These are phyloP conservation scores for Siniperca obscura DNA, from an alignment of 2,797 vertebrate genomes.

Conservation along the genomic window DNA sequence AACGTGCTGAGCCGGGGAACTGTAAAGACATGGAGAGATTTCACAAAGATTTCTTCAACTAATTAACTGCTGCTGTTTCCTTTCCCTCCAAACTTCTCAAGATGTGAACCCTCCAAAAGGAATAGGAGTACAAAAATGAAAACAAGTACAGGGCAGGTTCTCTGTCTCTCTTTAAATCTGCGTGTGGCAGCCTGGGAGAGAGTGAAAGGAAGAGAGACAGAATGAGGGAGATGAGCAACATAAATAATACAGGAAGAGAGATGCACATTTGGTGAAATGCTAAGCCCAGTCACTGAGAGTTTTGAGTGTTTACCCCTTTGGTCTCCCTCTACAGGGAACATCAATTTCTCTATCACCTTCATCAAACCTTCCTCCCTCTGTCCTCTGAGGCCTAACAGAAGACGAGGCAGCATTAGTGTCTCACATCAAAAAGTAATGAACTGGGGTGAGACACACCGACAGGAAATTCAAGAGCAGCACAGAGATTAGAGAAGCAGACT, in stretches of 20 bases:
- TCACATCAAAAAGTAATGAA: conserved; percentile 40
- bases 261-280: conserved; percentile 16
- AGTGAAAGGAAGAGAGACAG: background rate
- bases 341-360: conserved; percentile 16
- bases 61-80: conserved; percentile 45
- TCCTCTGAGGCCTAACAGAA: conserved; percentile 30
- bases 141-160: conserved; percentile 6
- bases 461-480: conserved; percentile 11
- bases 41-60: conserved; percentile 38
- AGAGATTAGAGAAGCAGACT: conserved; percentile 10
- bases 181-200: background rate
- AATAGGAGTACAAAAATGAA: background rate
- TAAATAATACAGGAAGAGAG: conserved; percentile 34
- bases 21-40: conserved; percentile 20
- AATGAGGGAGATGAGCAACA: background rate
- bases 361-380: conserved; percentile 12
- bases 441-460: background rate
- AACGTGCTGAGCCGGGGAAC: conserved; percentile 36
- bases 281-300: conserved; percentile 7
- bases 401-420: conserved; percentile 4
- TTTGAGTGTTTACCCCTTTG: conserved; percentile 40
- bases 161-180: background rate
- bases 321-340: conserved; percentile 27
- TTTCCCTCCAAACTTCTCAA: conserved; percentile 16
- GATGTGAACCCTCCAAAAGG: background rate